Evolutionary conservation across 2,888 invertebrate genomes (phyloP).

Genomic region (Erannis defoliaria): DNA sequence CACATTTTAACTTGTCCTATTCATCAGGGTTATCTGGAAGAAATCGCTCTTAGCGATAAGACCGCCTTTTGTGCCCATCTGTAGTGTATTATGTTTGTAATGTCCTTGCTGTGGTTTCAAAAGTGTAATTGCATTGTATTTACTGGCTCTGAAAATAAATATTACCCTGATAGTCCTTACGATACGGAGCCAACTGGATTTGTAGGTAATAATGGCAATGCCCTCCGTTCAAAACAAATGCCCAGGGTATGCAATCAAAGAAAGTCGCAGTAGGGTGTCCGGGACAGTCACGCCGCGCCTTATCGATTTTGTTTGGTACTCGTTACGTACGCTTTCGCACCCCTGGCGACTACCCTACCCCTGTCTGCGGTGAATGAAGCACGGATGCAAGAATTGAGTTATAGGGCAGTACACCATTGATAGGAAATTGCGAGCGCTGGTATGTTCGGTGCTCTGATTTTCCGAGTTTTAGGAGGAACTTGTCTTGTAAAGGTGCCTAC

Average conservation of each 20-base stretch:
- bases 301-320: slow-evolving; percentile 32
- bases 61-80: too few species aligned
- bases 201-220: slow-evolving; percentile 19
- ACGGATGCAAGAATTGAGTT: slow-evolving; percentile 28
- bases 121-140: background rate
- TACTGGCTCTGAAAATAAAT: too few species aligned
- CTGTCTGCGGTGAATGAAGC: slow-evolving; percentile 32
- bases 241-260: slow-evolving; percentile 10
- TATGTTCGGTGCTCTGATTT: background rate
- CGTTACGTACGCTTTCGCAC: slow-evolving; percentile 27
- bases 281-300: slow-evolving; percentile 25
- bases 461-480: background rate
- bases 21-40: too few species aligned
- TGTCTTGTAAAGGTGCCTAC: too few species aligned
- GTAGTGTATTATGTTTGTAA: too few species aligned
- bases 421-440: background rate
- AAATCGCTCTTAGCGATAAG: too few species aligned
- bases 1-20: too few species aligned
- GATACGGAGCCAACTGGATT: slow-evolving; percentile 6
- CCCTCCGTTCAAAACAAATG: slow-evolving; percentile 24
- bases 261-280: slow-evolving; percentile 11
- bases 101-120: too few species aligned
- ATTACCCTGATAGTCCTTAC: too few species aligned
- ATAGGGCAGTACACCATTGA: slow-evolving; percentile 14
- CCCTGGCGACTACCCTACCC: slow-evolving; percentile 12